Conservation (phyloP, 1,140 invertebrate species). For the Zaprionus vittiger region DNA sequence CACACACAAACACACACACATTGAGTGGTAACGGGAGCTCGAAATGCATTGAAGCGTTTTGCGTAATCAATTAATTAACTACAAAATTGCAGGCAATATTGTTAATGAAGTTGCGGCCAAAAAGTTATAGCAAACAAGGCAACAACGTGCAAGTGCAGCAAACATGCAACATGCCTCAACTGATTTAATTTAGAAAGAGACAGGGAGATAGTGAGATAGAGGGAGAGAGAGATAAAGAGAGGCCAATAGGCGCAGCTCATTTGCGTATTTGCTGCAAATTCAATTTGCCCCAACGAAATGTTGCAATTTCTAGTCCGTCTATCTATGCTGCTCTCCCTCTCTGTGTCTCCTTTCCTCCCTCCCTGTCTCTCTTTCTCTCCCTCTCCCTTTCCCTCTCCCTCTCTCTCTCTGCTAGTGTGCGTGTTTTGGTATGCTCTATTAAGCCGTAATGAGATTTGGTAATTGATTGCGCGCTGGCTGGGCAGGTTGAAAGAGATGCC, state of each 20-base stretch:
- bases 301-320: constrained; percentile 26
- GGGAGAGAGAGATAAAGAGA: neutral
- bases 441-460: constrained; percentile 80
- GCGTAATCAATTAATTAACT: constrained; percentile 79
- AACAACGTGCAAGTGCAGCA: constrained; percentile 7
- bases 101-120: constrained; percentile 73
- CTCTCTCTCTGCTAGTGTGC: neutral
- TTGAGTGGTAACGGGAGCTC: constrained; percentile 21
- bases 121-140: constrained; percentile 31
- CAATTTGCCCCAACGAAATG: constrained; percentile 36
- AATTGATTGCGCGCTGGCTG: constrained; percentile 70
- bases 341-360: too few species aligned
- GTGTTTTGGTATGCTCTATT: constrained; percentile 68
- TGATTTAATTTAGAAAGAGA: constrained; percentile 2
- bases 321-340: neutral
- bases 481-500: constrained; percentile 39
- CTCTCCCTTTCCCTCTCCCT: neutral
- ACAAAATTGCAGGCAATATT: constrained; percentile 64
- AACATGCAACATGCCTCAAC: neutral
- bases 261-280: constrained; percentile 48
- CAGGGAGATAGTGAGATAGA: neutral
- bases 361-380: too few species aligned
- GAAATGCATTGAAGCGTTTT: constrained; percentile 69
- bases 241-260: constrained; percentile 24
- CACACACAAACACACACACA: constrained; percentile 3